These are phyloP conservation scores for Metaphire vulgaris DNA, from an alignment of 1,140 invertebrate species.

Conservation along the genomic window DNA sequence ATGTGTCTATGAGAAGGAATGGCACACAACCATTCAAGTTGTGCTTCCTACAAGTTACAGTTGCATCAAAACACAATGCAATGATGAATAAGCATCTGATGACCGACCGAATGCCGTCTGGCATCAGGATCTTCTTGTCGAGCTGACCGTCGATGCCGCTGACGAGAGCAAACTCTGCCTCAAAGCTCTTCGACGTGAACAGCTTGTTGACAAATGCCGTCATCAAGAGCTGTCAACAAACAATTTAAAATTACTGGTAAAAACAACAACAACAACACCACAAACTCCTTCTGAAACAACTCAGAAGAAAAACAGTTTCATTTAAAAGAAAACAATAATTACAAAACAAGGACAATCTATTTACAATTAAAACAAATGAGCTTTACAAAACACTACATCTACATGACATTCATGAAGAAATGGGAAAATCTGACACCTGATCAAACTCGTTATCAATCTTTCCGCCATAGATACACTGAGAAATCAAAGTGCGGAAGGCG, in stretches of 20 bases:
- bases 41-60: too few relatives aligned
- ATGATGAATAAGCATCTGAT: not conserved
- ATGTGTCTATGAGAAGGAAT: too few relatives aligned
- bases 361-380: not conserved
- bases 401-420: not conserved
- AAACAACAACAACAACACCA: too few relatives aligned
- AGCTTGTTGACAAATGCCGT: slow-evolving; percentile 89
- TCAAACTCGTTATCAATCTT: slow-evolving; percentile 99
- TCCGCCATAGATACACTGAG: slow-evolving; percentile 97
- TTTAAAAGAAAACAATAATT: too few relatives aligned
- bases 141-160: slow-evolving; percentile 58
- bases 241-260: too few relatives aligned
- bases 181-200: slow-evolving; percentile 91
- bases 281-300: too few relatives aligned
- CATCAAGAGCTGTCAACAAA: slow-evolving; percentile 74
- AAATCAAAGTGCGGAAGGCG: slow-evolving; percentile 85
- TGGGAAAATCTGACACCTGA: slow-evolving; percentile 57
- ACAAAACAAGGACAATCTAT: too few relatives aligned
- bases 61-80: slow-evolving; percentile 24
- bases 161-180: slow-evolving; percentile 79
- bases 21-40: too few relatives aligned
- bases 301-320: too few relatives aligned
- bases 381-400: not conserved
- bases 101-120: slow-evolving; percentile 77
- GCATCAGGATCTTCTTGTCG: slow-evolving; percentile 73